phyloP scores from a whole-genome alignment of 2,113 vertebrate genomes.

The Eurypyga helias region DNA sequence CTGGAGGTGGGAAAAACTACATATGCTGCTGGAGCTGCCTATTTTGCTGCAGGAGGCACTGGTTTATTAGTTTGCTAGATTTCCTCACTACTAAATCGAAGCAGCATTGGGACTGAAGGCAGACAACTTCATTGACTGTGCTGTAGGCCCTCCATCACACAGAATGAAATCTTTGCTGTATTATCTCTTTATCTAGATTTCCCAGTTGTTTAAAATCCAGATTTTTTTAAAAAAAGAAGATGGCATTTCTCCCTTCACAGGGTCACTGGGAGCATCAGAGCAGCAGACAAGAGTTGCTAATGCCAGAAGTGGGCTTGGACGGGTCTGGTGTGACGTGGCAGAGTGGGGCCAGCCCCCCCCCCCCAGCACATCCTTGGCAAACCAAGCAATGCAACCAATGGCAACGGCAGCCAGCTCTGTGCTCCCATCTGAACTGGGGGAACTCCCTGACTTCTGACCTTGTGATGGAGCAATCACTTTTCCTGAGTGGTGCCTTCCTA shows the following conservation, averaged over 20 bases:
- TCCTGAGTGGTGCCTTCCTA: background rate
- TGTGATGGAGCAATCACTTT: background rate
- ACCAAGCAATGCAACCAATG: background rate
- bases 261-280: background rate
- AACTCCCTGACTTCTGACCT: background rate
- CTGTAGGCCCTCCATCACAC: background rate
- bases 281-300: background rate
- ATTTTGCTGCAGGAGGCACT: background rate
- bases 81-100: background rate
- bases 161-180: background rate
- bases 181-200: background rate
- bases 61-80: background rate
- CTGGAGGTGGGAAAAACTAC: constrained; percentile 30
- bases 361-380: background rate
- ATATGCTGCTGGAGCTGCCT: constrained; percentile 27
- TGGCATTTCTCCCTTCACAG: background rate
- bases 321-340: background rate
- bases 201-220: background rate
- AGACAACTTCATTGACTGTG: background rate
- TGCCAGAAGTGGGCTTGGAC: background rate
- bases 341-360: too few relatives aligned
- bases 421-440: background rate
- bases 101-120: background rate
- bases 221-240: background rate
- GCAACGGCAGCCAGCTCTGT: background rate